A percentile compares a stretch with the other conserved stretches of the same genome.
Conservation (phyloP, 2,888 invertebrate species). For the Parapristionchus giblindavisi region DNA sequence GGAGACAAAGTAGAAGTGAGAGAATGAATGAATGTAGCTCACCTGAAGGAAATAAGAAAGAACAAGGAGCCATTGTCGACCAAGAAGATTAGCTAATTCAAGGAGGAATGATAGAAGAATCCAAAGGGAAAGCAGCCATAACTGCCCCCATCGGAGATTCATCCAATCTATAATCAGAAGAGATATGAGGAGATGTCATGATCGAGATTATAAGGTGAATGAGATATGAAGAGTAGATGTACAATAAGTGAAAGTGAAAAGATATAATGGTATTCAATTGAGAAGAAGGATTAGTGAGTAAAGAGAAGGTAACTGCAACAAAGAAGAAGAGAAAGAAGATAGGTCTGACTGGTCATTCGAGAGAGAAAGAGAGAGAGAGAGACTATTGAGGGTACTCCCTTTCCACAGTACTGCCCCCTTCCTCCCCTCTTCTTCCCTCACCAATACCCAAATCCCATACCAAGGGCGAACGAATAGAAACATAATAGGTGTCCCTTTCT, state of each 20-base stretch:
- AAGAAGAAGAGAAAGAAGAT: constrained; percentile 30
- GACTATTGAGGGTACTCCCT: constrained; percentile 12
- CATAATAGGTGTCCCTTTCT: constrained; percentile 32
- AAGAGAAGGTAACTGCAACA: constrained; percentile 31
- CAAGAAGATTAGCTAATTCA: constrained; percentile 21
- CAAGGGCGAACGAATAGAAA: constrained; percentile 39
- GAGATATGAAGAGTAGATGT: neutral
- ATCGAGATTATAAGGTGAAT: neutral
- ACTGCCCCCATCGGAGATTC: constrained; percentile 16
- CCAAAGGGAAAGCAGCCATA: constrained; percentile 34
- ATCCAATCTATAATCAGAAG: constrained; percentile 16
- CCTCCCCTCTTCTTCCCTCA: constrained; percentile 4
- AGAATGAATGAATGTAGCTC: neutral
- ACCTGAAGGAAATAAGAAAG: constrained; percentile 35
- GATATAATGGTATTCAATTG: neutral
- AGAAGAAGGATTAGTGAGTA: constrained; percentile 19
- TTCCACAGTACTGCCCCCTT: constrained; percentile 24
- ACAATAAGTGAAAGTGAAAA: neutral
- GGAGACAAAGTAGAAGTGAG: neutral
- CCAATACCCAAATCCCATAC: constrained; percentile 35
- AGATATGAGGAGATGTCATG: too few relatives aligned
- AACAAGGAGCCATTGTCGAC: constrained; percentile 33
- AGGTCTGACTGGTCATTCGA: constrained; percentile 29
- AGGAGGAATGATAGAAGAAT: constrained; percentile 7
- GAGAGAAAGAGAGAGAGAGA: constrained; percentile 31